Evolutionary conservation across 2,888 invertebrate genomes (phyloP).

Genomic region (Strigamia crassipes): DNA sequence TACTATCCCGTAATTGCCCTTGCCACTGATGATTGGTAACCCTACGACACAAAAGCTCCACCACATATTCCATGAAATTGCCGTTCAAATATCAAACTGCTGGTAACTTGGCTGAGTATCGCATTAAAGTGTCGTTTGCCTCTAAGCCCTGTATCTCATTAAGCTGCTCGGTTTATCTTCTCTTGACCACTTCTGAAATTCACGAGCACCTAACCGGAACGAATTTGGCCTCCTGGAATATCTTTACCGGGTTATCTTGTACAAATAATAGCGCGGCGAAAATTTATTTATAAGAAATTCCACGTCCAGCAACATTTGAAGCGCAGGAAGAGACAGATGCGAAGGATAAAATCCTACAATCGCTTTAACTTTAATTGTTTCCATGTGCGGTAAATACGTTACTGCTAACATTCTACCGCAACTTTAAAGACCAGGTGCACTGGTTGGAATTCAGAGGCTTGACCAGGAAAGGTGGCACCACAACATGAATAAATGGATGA

Average conservation of each 20-base stretch:
- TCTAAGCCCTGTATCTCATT: constrained; percentile 11
- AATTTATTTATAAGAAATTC: neutral
- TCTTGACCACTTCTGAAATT: constrained; percentile 22
- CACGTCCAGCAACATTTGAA: no score
- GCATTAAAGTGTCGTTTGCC: neutral
- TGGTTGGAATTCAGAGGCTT: no score
- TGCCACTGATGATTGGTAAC: constrained; percentile 13
- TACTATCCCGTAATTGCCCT: neutral
- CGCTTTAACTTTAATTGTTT: no score
- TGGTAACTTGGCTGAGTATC: neutral
- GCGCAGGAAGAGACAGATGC: no score
- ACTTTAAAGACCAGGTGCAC: no score
- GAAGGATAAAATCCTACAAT: no score
- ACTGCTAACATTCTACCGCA: no score
- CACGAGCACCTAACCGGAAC: neutral
- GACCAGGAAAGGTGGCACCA: no score
- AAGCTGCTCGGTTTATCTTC: neutral
- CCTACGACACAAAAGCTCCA: neutral
- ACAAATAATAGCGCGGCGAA: neutral
- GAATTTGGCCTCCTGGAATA: neutral
- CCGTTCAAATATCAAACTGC: constrained; percentile 17
- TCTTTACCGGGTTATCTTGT: neutral
- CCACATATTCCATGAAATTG: constrained; percentile 1
- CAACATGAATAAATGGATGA: no score
- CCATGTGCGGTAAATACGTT: no score